Evolutionary conservation across 2,888 invertebrate species (phyloP).

Genomic region (Stictocephala bisonia): DNA sequence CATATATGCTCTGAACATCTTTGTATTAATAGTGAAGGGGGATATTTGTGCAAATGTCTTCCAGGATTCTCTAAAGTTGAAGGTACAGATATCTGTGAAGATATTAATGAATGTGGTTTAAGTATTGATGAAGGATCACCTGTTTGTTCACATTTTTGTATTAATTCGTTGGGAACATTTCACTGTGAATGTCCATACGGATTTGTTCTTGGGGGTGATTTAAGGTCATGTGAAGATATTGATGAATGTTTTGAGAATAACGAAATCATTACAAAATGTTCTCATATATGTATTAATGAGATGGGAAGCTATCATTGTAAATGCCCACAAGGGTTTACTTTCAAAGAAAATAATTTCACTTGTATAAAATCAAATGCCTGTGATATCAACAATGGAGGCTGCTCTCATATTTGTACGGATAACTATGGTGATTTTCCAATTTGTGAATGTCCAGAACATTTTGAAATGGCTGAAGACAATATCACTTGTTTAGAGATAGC

Average conservation of each 20-base stretch:
- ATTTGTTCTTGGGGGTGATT: constrained; percentile 76
- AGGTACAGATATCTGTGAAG: constrained; percentile 79
- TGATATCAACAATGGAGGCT: constrained; percentile 26
- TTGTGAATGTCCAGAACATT: constrained; percentile 22
- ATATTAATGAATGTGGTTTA: constrained; percentile 41
- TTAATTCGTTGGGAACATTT: constrained; percentile 84
- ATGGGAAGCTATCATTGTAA: constrained; percentile 80
- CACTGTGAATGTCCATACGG: constrained; percentile 87
- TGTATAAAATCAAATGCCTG: constrained; percentile 86
- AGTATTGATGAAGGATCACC: constrained; percentile 23
- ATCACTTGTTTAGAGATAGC: constrained; percentile 70
- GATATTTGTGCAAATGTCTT: constrained; percentile 80
- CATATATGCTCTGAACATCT: not conserved
- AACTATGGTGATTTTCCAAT: not conserved
- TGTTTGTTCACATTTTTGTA: constrained; percentile 66
- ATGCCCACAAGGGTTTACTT: constrained; percentile 76
- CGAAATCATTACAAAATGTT: constrained; percentile 84
- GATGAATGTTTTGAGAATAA: constrained; percentile 78
- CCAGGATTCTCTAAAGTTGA: constrained; percentile 80
- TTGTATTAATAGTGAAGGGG: constrained; percentile 78
- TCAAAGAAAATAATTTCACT: constrained; percentile 75
- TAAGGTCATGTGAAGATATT: constrained; percentile 78
- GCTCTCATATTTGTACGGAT: constrained; percentile 27
- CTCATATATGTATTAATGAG: constrained; percentile 67
- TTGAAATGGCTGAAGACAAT: constrained; percentile 11